Base-by-base conservation (phyloP, 2,113 vertebrate genomes). In the Grallaria varia region DNA sequence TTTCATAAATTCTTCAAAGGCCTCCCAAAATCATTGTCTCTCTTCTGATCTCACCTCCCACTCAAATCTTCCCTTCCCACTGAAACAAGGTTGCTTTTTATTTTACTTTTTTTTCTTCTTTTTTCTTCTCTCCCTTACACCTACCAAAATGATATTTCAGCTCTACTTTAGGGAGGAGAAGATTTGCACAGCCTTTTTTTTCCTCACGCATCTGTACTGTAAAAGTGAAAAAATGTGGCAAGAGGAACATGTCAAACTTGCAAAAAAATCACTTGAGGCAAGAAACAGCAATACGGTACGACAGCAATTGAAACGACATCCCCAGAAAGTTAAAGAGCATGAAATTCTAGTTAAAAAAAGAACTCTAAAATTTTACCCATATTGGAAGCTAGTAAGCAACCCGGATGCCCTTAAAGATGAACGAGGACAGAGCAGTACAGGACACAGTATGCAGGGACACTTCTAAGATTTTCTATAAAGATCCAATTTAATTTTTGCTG, bases 31-130 rank as follows among this genome's bases (percentile, higher is more conserved):
- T 77, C 75, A 71, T 55, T 49, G 82, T 89, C 53, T 90, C 49
- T 59, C 53, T 93, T 95, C 85, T 95, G 67, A 95, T 90, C 78
- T 90, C 85, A 50, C 80, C 52, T 92, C 73, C 88, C 52, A 87
- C 87, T 91, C 55, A 10, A 55, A n/a, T 84, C 53, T 88, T 55
- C 47, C 87, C 87, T 91, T 94, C 80, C 62, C 67, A 71, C 67
- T 40, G 47, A 93, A 94, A 88, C 52, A 74, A 84, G 31, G 62
- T 73, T 84, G 63, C 17, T 33, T 89, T 87, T 56, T 67, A 23
- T 64, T 63, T 44, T 63, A 56, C 10, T 33, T 39, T 79, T 64
- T 33, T 40, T 16, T 33, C 9, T 47, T 75, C 14, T 83, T 59
- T 45, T 90, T 67, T 14, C 15, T 84, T 77, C 33, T 75, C 52